Percentiles rank a stretch among this genome's conserved stretches.
phyloP scores from a whole-genome alignment of 2,113 vertebrate genomes.

The Oryzias javanicus region DNA sequence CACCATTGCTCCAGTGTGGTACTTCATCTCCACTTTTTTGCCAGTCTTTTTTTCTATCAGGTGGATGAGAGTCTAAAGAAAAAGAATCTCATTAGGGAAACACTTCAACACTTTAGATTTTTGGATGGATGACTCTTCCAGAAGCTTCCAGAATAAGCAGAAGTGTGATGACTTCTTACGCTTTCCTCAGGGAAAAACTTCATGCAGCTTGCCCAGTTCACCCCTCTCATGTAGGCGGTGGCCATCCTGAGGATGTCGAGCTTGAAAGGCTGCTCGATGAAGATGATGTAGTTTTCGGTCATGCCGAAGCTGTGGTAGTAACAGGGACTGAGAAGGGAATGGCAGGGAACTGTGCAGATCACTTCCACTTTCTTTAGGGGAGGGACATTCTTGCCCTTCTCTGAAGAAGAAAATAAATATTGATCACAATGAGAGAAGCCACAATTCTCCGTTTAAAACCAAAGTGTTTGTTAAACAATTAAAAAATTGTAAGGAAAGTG shows the following conservation, averaged over 20 bases:
- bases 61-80: conserved; percentile 87
- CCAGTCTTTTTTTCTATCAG: conserved; percentile 85
- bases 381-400: conserved; percentile 51
- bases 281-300: conserved; percentile 88
- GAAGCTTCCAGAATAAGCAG: neutral
- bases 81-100: neutral
- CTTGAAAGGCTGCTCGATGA: conserved; percentile 91
- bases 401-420: conserved; percentile 19
- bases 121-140: neutral
- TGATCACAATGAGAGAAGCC: neutral
- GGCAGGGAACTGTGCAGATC: conserved; percentile 82
- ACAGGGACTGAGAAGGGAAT: conserved; percentile 85
- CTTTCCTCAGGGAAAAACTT: conserved; percentile 83
- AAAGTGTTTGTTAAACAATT: too few species aligned
- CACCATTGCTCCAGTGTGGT: conserved; percentile 81
- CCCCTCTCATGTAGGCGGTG: conserved; percentile 86
- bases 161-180: conserved; percentile 62
- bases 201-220: conserved; percentile 92
- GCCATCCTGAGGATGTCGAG: conserved; percentile 91
- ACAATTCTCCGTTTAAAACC: too few species aligned
- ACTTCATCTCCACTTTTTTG: conserved; percentile 79
- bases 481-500: too few species aligned
- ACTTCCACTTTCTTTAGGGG: conserved; percentile 81
- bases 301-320: conserved; percentile 96
- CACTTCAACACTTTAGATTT: neutral